Evolutionary conservation across 2,113 vertebrate genomes (phyloP).

Genomic region (Notiomystis cincta): DNA sequence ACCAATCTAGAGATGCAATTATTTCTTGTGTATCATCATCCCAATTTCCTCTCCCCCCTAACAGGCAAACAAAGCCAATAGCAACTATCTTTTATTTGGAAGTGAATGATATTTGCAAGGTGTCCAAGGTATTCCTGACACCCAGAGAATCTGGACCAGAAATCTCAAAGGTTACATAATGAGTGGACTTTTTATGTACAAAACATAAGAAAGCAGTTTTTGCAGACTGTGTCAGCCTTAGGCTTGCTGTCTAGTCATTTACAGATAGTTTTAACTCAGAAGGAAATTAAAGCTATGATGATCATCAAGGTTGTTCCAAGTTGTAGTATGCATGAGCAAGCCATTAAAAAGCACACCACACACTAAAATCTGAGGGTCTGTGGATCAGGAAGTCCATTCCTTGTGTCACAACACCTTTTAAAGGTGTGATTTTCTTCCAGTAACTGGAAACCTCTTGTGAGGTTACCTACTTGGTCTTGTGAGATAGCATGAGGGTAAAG

Average conservation of each 20-base stretch:
- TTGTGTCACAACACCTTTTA: accelerated
- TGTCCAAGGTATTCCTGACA: background rate
- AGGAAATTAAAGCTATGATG: background rate
- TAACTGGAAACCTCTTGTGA: background rate
- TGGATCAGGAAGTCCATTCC: background rate
- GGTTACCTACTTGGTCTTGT: background rate
- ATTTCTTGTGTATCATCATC: background rate
- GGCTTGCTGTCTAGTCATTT: background rate
- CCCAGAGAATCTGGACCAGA: background rate
- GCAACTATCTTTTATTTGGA: background rate
- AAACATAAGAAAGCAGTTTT: background rate
- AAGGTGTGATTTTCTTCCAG: background rate
- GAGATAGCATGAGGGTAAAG: background rate
- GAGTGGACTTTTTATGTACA: background rate
- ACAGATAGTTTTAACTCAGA: background rate
- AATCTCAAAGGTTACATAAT: background rate
- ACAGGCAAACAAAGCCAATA: background rate
- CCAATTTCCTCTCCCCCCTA: background rate
- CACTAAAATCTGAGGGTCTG: background rate
- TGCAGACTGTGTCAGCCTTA: background rate
- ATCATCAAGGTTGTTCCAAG: background rate
- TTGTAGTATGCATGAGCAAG: background rate
- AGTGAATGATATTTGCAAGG: background rate
- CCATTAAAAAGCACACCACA: background rate
- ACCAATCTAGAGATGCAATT: background rate